Evolutionary conservation across 2,797 vertebrate species (phyloP), one percentile per base, ranked within the genome.

Genomic region (Benthosema pterotum): DNA sequence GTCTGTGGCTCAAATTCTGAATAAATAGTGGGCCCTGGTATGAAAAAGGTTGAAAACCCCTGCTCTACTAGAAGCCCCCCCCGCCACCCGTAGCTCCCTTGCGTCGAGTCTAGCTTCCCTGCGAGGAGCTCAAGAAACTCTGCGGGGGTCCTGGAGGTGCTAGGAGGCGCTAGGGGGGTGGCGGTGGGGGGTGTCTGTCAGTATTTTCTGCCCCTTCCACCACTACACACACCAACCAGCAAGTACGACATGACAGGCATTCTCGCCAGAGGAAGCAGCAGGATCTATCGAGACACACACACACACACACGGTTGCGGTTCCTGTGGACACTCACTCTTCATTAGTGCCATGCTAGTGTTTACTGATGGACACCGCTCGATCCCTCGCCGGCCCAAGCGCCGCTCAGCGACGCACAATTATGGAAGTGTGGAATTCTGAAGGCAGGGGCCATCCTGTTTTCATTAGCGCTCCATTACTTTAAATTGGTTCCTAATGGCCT

Each of bases 401-500:
- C 19, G 45, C 55, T 46, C 48, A 60, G 6, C 11, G 69, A 73
- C 57, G 62, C 67, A 62, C 32, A 38, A 38, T 64, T 51, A 67
- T 32, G 64, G 52, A 59, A 64, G 61, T 3, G 50, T 46, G 61
- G 60, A 68, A 52, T 51, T 73, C 57, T 54, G 63, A 64, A 55
- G 62, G 60, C 64, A 60, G 28, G 50, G 32, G 58, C 72, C 78
- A 84, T 87, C 74, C 86, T 90, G 86, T 76, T 77, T 84, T 85
- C 80, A 92, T 91, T 90, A 89, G 48, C 52, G 67, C 63, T 25
- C 72, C 77, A 86, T 87, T 85, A 86, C 52, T 65, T 79, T 69
- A 76, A 91, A 90, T 83, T 82, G 80, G 85, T 86, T 89, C 75
- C 80, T 91, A 91, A 91, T 88, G 79, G 81, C 19, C 67, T 74